phyloP scores from a whole-genome alignment of 2,797 vertebrate species.

The Takifugu ocellatus region DNA sequence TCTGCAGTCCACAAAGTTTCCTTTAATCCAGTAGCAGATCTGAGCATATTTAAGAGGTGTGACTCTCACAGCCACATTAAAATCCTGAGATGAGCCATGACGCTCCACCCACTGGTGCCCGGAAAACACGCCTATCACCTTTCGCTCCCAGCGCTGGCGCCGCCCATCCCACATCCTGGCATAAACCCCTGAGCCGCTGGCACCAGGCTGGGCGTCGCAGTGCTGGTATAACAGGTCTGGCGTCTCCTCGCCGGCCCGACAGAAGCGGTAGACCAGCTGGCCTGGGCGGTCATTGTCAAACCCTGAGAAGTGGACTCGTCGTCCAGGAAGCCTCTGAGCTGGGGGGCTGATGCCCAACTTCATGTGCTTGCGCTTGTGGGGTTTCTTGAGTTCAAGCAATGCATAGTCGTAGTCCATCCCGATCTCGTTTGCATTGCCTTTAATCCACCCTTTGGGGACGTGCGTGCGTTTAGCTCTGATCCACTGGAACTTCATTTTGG shows the following conservation, averaged over 20 bases:
- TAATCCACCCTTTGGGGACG: constrained; percentile 97
- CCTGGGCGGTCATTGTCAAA: constrained; percentile 92
- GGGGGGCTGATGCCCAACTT: constrained; percentile 91
- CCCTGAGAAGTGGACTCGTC: constrained; percentile 94
- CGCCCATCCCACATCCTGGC: constrained; percentile 93
- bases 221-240: constrained; percentile 94
- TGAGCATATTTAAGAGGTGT: constrained; percentile 97
- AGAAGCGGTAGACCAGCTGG: constrained; percentile 95
- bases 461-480: constrained; percentile 95
- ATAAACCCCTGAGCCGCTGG: constrained; percentile 94
- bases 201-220: constrained; percentile 93
- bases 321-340: constrained; percentile 82
- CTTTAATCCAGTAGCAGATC: constrained; percentile 99
- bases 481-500: constrained; percentile 97
- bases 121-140: constrained; percentile 96
- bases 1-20: constrained; percentile 93
- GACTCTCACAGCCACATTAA: constrained; percentile 95
- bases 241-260: constrained; percentile 88
- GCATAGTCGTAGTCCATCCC: constrained; percentile 99
- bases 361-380: constrained; percentile 94
- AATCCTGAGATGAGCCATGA: constrained; percentile 89
- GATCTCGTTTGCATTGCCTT: constrained; percentile 92
- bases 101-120: constrained; percentile 97
- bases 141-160: constrained; percentile 88
- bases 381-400: constrained; percentile 92